Evolutionary conservation across 2,797 vertebrate species (phyloP).

Genomic region (Coluber constrictor): DNA sequence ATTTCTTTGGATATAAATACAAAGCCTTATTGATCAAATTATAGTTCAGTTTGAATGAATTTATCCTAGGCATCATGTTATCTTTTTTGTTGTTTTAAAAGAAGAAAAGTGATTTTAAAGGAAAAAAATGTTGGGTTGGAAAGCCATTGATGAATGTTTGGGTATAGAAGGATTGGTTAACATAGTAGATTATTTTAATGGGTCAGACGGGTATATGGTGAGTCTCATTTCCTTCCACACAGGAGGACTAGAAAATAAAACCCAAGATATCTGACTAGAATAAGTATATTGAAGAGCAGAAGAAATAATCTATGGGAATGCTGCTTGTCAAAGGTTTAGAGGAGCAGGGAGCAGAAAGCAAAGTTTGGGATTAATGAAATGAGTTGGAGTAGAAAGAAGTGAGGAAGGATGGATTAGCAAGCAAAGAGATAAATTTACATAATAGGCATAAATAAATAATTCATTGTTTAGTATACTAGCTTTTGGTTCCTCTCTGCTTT

Average conservation of each 20-base stretch:
- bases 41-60: neutral
- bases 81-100: neutral
- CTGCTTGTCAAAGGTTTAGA: neutral
- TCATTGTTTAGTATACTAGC: neutral
- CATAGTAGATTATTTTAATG: neutral
- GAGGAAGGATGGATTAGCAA: neutral
- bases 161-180: neutral
- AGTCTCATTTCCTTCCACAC: neutral
- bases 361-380: neutral
- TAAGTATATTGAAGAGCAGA: neutral
- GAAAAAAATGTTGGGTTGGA: too few relatives aligned
- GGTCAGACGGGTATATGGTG: neutral
- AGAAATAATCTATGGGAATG: neutral
- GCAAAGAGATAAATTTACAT: neutral
- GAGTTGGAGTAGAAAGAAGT: neutral
- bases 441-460: too few relatives aligned
- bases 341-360: neutral
- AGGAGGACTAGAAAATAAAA: neutral
- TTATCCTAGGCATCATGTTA: neutral
- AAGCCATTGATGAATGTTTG: neutral
- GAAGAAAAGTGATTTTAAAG: neutral
- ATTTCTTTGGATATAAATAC: neutral
- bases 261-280: neutral
- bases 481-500: neutral
- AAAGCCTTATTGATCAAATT: neutral